Evolutionary conservation across 2,888 invertebrate genomes (phyloP), one percentile per base, ranked within the genome.

Genomic region (Coecobrya sp.): DNA sequence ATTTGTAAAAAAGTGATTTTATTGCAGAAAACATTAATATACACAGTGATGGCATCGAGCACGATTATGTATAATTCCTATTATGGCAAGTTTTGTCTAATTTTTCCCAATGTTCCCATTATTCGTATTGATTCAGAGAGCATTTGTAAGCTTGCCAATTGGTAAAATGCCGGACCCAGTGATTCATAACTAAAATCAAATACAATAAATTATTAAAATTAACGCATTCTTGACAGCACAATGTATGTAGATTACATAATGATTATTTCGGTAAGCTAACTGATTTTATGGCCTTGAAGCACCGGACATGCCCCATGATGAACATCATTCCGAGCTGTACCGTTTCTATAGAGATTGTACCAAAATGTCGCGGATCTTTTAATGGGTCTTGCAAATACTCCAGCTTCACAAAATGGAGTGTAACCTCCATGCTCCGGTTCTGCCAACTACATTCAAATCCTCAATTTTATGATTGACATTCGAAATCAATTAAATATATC

Each of bases 321-420:
- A 1, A 73, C 42, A 13, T 73, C 42, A 0, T 2, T 36, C 42
- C 42, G 42, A 45, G 16, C 16, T 2, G 45, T 42, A 0, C 73
- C 73, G n/a, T 73, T 73, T 42, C 25, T 36, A 22, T 73, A 73
- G 19, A 73, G 0, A n/a, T 73, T 73, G 30, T 42, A 73, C 73
- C 73, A 73, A 73, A 73, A 73, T 73, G 42, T 19, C 0, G 73
- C 73, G n/a, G 73, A 73, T 4, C 45, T 4, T 11, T 8, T 7
- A 7, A 42, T 42, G 1, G 73, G 42, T 3, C 73, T 13, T 5
- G 73, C 42, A 10, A 0, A n/a, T 7, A 73, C 11, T 10, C 73
- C 73, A 0, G 22, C 73, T 5, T 42, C 10, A 42, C 42, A 36
- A 19, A 73, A 42, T 0, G 73, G 42, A n/a, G 73, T 73, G 0